Evolutionary conservation across 1,140 invertebrate species (phyloP).

Genomic region (Drosophila navojoa): DNA sequence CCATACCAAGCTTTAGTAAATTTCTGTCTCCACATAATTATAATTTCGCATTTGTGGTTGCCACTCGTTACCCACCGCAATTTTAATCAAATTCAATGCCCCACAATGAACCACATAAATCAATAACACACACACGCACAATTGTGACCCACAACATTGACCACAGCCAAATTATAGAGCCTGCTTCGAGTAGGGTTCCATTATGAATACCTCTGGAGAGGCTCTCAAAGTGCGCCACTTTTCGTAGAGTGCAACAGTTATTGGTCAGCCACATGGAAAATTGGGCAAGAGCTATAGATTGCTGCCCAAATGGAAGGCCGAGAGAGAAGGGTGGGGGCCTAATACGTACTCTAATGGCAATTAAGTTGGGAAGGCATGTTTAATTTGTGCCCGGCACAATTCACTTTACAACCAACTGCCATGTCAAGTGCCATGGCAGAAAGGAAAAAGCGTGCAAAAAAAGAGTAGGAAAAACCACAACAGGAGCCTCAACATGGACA

Average conservation of each 20-base stretch:
- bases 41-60: conserved; percentile 8
- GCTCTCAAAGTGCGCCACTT: conserved; percentile 1
- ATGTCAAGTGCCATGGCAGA: conserved; percentile 51
- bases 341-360: conserved; percentile 10
- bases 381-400: conserved; percentile 47
- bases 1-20: background rate
- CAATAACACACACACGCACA: conserved; percentile 51
- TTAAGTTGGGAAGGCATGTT: conserved; percentile 36
- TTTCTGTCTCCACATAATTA: background rate
- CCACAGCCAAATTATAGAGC: conserved; percentile 14
- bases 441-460: conserved; percentile 11
- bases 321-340: background rate
- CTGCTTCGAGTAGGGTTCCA: conserved; percentile 21
- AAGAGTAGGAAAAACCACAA: conserved; percentile 12
- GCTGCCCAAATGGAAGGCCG: background rate
- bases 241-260: conserved; percentile 58
- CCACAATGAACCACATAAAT: conserved; percentile 38
- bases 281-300: conserved; percentile 33
- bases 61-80: conserved; percentile 23
- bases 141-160: conserved; percentile 6
- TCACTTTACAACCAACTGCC: conserved; percentile 29
- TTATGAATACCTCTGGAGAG: conserved; percentile 19
- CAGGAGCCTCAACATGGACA: conserved; percentile 13
- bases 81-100: conserved; percentile 48
- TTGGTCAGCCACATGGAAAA: conserved; percentile 63